Percentiles rank a stretch among this genome's conserved stretches.
Evolutionary conservation across 2,797 vertebrate species (phyloP).

Genomic region (Anabacerthia variegaticeps): DNA sequence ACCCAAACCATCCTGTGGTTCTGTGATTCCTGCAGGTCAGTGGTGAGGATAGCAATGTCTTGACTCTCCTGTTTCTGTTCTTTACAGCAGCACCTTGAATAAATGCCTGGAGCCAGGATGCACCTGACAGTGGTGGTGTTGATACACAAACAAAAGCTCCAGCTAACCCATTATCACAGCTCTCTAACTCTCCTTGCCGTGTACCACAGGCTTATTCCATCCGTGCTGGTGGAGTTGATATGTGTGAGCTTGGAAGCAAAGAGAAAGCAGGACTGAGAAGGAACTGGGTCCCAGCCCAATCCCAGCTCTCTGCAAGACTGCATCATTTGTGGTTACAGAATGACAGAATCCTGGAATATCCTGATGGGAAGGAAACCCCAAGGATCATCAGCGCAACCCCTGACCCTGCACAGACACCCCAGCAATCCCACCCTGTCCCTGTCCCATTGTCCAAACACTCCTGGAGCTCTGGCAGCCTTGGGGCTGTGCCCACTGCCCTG

Average conservation of each 20-base stretch:
- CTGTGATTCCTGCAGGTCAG: not conserved
- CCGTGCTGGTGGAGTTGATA: accelerated
- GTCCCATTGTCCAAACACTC: not conserved
- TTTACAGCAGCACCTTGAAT: not conserved
- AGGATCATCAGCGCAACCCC: not conserved
- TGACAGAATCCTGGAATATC: not conserved
- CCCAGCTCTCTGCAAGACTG: not conserved
- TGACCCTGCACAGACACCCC: not conserved
- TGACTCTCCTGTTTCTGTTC: not conserved
- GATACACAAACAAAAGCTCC: not conserved
- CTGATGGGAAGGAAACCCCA: not conserved
- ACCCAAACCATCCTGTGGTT: not conserved
- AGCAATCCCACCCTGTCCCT: not conserved
- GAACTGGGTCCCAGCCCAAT: not conserved
- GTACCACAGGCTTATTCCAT: not conserved
- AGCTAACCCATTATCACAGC: not conserved
- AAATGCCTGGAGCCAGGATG: not conserved
- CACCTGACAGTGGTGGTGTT: not conserved
- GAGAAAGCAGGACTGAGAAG: not conserved
- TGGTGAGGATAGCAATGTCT: not conserved
- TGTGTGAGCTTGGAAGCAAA: not conserved
- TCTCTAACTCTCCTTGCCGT: not conserved
- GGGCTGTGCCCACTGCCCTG: not conserved
- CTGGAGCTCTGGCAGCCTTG: not conserved
- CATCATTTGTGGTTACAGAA: not conserved